A percentile compares a stretch with the other conserved stretches of the same genome.
phyloP scores from a whole-genome alignment of 2,888 invertebrate species.

The Caenorhabditis sp. region DNA sequence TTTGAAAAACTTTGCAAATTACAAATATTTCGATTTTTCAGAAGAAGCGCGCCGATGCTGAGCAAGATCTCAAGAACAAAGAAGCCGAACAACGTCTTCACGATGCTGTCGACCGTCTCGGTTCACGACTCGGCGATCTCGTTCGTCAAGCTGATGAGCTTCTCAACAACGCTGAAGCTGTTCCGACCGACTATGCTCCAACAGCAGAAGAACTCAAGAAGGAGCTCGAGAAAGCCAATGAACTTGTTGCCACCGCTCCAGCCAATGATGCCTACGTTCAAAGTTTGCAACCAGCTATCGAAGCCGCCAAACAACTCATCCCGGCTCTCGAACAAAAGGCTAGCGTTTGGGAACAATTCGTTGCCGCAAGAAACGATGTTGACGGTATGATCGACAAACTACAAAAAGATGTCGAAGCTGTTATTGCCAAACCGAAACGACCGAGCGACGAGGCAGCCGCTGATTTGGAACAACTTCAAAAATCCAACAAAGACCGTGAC shows the following conservation, averaged over 20 bases:
- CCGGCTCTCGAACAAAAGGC: slow-evolving; percentile 45
- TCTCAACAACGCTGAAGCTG: slow-evolving; percentile 45
- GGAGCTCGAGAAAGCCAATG: slow-evolving; percentile 34
- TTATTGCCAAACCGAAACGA: slow-evolving; percentile 32
- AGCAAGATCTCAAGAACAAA: slow-evolving; percentile 22
- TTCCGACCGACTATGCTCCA: slow-evolving; percentile 44
- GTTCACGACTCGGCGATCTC: slow-evolving; percentile 40
- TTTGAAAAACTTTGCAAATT: no score
- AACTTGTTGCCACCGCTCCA: slow-evolving; percentile 16
- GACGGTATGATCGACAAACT: slow-evolving; percentile 47
- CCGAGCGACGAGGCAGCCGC: slow-evolving; percentile 31
- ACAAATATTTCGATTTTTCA: slow-evolving; percentile 13
- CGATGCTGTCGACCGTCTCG: slow-evolving; percentile 23
- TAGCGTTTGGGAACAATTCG: slow-evolving; percentile 50
- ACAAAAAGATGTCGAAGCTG: slow-evolving; percentile 41
- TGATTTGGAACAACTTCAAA: slow-evolving; percentile 30
- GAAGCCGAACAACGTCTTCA: slow-evolving; percentile 21
- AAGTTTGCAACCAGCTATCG: slow-evolving; percentile 32
- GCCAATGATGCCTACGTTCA: slow-evolving; percentile 28
- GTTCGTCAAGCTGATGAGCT: slow-evolving; percentile 44
- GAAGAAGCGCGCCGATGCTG: slow-evolving; percentile 27
- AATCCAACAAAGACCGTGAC: slow-evolving; percentile 22
- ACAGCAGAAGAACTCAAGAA: slow-evolving; percentile 40
- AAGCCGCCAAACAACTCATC: slow-evolving; percentile 32
- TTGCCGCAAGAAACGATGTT: slow-evolving; percentile 47